These are phyloP conservation scores for human (Homo sapiens) DNA, from an alignment of 2,113 vertebrate genomes.

Conservation along the genomic window DNA sequence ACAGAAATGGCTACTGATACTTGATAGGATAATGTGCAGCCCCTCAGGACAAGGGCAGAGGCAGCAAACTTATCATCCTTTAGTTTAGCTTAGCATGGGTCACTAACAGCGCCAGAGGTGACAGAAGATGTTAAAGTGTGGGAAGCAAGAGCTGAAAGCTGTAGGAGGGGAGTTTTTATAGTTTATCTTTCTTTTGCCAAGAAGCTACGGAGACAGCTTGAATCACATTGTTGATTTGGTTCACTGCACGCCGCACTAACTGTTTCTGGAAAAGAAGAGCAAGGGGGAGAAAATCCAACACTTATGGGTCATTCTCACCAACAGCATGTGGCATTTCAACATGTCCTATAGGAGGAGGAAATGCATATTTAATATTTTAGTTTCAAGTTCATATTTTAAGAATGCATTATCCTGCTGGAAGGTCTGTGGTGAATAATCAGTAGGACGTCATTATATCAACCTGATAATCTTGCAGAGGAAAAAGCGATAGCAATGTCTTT, in stretches of 20 bases:
- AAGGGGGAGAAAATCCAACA: constrained; percentile 69
- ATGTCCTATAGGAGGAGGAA: constrained; percentile 78
- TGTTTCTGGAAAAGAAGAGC: constrained; percentile 83
- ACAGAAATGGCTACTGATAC: constrained; percentile 90
- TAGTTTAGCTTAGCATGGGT: constrained; percentile 92
- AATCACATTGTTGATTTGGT: constrained; percentile 90
- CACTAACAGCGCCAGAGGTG: constrained; percentile 91
- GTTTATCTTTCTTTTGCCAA: constrained; percentile 89
- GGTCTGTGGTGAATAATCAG: constrained; percentile 81
- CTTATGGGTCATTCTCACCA: constrained; percentile 86
- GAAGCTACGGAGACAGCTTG: constrained; percentile 88
- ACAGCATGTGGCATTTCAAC: constrained; percentile 82
- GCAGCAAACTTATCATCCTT: constrained; percentile 94
- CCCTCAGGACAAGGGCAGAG: constrained; percentile 91
- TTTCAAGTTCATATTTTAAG: constrained; percentile 83
- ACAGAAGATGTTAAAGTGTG: constrained; percentile 91
- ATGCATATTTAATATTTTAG: constrained; percentile 83
- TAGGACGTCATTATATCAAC: constrained; percentile 72
- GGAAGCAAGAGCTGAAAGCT: constrained; percentile 89
- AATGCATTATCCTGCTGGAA: constrained; percentile 81
- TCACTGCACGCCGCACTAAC: constrained; percentile 89
- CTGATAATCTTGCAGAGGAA: constrained; percentile 68
- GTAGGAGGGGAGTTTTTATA: constrained; percentile 90
- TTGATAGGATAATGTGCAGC: constrained; percentile 92
- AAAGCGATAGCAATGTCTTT: constrained; percentile 48